Base-by-base conservation (phyloP, 2,888 invertebrate species). In the Cetonia aurata region DNA sequence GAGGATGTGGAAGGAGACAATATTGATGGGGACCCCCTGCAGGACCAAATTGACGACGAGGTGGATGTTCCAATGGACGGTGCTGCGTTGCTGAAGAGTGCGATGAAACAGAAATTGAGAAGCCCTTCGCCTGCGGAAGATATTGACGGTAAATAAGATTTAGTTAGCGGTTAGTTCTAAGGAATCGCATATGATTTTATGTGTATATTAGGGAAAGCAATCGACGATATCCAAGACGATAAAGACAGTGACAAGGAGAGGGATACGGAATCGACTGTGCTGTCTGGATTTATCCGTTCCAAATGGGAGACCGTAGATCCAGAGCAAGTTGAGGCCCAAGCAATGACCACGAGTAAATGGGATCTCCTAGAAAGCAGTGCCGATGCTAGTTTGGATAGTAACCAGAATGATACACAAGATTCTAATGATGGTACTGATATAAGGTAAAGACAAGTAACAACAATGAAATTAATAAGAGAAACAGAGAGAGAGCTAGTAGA, bases 251-350 rank as follows among this genome's bases (percentile, higher is more conserved):
- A 81, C n/a, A 83, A 78, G 56, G 82, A 83, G 69, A 50, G 44
- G 13, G 62, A 46, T 17, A 80, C 71, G 57, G 77, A 69, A 65
- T 79, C 78, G 74, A 80, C 83, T 33, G 74, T 84, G 77, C 88
- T 89, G 71, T 90, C 91, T 0, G 91, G 90, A 12, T 96, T 98
- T 86, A 92, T 96, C 70, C 94, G 95, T 8, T 97, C 97, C 1
- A 95, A 96, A 83, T 99, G 98, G 98, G 98, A 99, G 88, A 94
- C 93, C 53, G 94, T 99, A 25, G 97, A 98, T 85, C 95, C 96
- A 25, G 91, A 93, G 78, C 91, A 93, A 82, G 87, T 90, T 71
- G 93, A 94, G 82, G 92, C 91, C 4, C 91, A 92, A 84, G 95
- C 95, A 6, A 93, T 95, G 88, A 94, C 93, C 0, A 94, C 94